A percentile compares a stretch with the other conserved stretches of the same genome.
Evolutionary conservation across 2,888 invertebrate genomes (phyloP).

Genomic region (Rotaria magnacalcarata): DNA sequence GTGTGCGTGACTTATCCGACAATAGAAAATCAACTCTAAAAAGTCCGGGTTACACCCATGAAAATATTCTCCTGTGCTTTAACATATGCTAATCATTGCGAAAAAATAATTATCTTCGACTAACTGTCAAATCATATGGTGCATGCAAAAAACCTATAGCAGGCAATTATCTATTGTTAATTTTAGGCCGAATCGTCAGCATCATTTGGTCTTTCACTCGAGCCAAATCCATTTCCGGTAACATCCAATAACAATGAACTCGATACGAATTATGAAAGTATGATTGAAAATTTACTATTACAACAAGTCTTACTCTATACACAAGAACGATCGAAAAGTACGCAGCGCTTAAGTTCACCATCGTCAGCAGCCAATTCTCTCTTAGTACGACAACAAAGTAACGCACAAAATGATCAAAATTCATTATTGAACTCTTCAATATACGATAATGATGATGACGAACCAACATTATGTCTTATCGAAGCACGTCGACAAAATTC

Average conservation of each 20-base stretch:
- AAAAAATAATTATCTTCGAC: too few relatives aligned
- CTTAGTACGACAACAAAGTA: background rate
- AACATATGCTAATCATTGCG: too few relatives aligned
- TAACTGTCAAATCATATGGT: too few relatives aligned
- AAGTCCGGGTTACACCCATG: too few relatives aligned
- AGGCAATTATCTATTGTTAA: background rate
- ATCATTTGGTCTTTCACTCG: background rate
- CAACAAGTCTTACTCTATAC: constrained; percentile 30
- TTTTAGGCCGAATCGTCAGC: background rate
- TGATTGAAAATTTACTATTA: constrained; percentile 30
- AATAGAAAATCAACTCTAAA: too few relatives aligned
- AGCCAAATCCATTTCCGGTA: background rate
- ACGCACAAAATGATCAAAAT: background rate
- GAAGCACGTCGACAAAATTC: background rate
- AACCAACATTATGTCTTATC: constrained; percentile 6
- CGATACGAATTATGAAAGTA: background rate
- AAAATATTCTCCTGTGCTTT: too few relatives aligned
- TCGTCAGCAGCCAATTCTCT: background rate
- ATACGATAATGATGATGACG: background rate
- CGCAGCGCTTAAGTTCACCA: background rate
- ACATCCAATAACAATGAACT: background rate
- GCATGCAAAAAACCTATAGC: too few relatives aligned
- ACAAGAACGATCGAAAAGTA: background rate
- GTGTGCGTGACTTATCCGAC: too few relatives aligned
- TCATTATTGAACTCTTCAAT: background rate